Conservation (phyloP, 2,888 invertebrate genomes). For the Pheosia gnoma region DNA sequence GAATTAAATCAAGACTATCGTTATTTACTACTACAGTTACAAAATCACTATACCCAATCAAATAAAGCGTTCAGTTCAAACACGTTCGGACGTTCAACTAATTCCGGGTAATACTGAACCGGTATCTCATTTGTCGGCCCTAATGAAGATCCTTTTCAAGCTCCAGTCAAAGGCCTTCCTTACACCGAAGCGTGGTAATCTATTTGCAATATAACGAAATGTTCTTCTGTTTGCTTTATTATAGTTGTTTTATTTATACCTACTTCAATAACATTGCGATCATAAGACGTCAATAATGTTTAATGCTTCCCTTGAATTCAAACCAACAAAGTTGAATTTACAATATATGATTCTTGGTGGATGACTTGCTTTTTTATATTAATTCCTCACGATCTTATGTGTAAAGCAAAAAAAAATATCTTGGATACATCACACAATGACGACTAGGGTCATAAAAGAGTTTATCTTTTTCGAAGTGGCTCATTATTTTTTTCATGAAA, state of each 20-base stretch:
- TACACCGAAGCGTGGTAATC: slow-evolving; percentile 33
- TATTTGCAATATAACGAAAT: slow-evolving; percentile 5
- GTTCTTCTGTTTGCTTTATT: background rate
- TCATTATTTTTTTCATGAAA: no score
- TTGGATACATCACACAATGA: no score
- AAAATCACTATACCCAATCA: slow-evolving; percentile 31
- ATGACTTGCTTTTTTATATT: no score
- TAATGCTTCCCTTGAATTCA: no score
- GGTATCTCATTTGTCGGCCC: slow-evolving; percentile 59
- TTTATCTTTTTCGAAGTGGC: no score
- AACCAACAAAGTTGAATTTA: no score
- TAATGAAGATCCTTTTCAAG: slow-evolving; percentile 62
- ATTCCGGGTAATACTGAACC: slow-evolving; percentile 52
- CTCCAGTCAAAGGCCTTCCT: slow-evolving; percentile 33
- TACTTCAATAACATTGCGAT: no score
- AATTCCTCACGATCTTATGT: no score
- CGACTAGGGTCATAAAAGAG: no score
- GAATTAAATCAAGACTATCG: background rate
- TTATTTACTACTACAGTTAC: slow-evolving; percentile 9
- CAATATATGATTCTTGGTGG: no score
- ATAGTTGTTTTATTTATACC: background rate
- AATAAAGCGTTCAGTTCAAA: slow-evolving; percentile 35
- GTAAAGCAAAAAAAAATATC: no score
- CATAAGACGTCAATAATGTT: no score
- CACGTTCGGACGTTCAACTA: slow-evolving; percentile 44